Evolutionary conservation across 2,888 invertebrate species (phyloP).

Genomic region (Phyllotreta cruciferae): DNA sequence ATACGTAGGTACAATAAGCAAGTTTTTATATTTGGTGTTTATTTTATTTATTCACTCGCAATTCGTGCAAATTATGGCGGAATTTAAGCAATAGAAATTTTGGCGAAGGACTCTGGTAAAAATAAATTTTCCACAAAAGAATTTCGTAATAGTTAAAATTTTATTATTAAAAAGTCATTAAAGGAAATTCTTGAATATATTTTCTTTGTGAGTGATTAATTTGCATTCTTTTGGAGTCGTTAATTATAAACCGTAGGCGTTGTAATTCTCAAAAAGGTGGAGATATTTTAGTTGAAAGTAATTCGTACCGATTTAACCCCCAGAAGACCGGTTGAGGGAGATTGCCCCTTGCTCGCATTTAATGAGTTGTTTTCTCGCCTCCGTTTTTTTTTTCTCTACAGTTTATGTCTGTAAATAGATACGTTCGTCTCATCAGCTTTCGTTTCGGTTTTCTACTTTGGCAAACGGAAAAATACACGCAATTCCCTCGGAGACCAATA

Average conservation of each 20-base stretch:
- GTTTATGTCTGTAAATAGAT: conserved; percentile 42
- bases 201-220: conserved; percentile 35
- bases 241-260: conserved; percentile 43
- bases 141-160: too few species aligned
- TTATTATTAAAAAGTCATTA: too few species aligned
- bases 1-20: too few species aligned
- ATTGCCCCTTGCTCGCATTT: conserved; percentile 51
- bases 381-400: conserved; percentile 34
- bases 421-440: conserved; percentile 40
- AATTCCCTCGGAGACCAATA: conserved; percentile 27
- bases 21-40: too few species aligned
- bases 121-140: too few species aligned
- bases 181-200: too few species aligned
- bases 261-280: conserved; percentile 42
- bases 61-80: too few species aligned
- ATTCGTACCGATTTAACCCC: conserved; percentile 48
- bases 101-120: too few species aligned
- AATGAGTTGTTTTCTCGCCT: conserved; percentile 51
- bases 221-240: conserved; percentile 42
- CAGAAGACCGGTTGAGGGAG: conserved; percentile 46
- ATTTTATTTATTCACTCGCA: too few species aligned
- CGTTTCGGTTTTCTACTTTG: conserved; percentile 33
- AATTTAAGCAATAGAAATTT: too few species aligned
- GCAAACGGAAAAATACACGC: conserved; percentile 29
- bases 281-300: conserved; percentile 48